Base-by-base conservation (phyloP, 2,113 vertebrate species). In the Bucco capensis region DNA sequence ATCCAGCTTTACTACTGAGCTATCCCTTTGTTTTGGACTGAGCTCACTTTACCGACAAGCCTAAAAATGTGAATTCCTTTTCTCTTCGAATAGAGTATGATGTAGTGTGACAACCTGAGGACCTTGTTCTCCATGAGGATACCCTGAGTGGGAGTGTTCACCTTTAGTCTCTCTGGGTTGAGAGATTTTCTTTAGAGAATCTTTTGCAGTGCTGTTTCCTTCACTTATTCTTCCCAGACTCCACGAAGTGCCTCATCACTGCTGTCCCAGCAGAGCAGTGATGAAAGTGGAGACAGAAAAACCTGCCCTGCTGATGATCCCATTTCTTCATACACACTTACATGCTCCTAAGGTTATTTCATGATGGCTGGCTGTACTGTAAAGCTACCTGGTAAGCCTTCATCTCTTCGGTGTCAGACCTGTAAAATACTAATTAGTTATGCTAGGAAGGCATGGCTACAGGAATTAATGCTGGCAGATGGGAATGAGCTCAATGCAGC, bases 291-390 rank as follows among this genome's bases (percentile, higher is more conserved):
- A 40, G 44, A 24, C 38, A 10, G 46, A 49, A 30, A 73, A 37
- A 75, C 14, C 40, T 83, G 61, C 25, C 2, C 35, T 58, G 18
- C 42, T 54, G 13, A 7, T 33, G 30, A 42, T 61, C 42, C 47
- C 0, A 0, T 70, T 73, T 70, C 53, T 73, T 79, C 60, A 46
- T n/a, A 27, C 0, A 0, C 4, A 3, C 7, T 62, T 46, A 19
- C 54, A 31, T 54, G 47, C 3, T 83, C 28, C 30, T 11, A 28
- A 35, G 58, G 27, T 33, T 73, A 14, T 50, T 65, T 65, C 19
- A 12, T 13, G 33, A 57, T 14, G 28, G 21, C 37, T 85, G 53
- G 9, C 46, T 50, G 31, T 24, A 30, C 75, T 62, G 25, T 38
- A 61, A 53, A 80, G 25, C 50, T 86, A 28, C 56, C 35, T 31